phyloP scores from a whole-genome alignment of 64 coral and sea anemone species.

The Montipora cactus region DNA sequence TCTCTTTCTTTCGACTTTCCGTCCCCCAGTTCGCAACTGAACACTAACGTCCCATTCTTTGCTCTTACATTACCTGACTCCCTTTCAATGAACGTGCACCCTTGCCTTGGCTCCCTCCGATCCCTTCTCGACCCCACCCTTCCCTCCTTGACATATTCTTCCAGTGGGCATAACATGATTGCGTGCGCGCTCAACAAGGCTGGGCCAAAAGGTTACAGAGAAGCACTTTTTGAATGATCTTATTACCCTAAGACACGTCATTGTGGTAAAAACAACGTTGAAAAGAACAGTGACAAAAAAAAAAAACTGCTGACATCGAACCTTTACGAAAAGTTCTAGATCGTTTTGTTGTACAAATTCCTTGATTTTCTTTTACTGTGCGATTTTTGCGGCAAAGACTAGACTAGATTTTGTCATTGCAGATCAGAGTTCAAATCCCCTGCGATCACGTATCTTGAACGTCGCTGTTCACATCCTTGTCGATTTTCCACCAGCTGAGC shows the following conservation, averaged over 20 bases:
- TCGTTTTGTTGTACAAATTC: too few species aligned
- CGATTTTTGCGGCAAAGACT: too few species aligned
- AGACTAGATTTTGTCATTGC: too few species aligned
- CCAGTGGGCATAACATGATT: not conserved
- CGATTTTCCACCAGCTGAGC: not conserved
- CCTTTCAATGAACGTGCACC: too few species aligned
- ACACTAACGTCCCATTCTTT: not conserved
- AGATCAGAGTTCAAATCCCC: not conserved
- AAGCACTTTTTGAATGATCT: not conserved
- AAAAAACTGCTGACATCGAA: not conserved
- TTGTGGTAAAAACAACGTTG: not conserved
- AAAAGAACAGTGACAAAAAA: not conserved
- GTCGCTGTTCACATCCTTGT: not conserved
- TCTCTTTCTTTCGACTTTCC: too few species aligned
- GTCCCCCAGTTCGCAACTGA: not conserved
- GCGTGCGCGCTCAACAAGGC: not conserved
- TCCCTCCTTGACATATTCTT: not conserved
- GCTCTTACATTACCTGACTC: too few species aligned
- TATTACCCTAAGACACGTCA: not conserved
- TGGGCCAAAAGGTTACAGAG: not conserved
- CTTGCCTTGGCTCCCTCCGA: too few species aligned
- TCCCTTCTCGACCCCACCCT: not conserved
- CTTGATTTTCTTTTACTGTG: too few species aligned
- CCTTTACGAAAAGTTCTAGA: not conserved
- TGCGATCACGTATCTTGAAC: not conserved